Percentiles rank a stretch among this genome's conserved stretches.
These are phyloP conservation scores for Hypotaenidia okinawae DNA, from an alignment of 2,797 vertebrate genomes.

Conservation along the genomic window DNA sequence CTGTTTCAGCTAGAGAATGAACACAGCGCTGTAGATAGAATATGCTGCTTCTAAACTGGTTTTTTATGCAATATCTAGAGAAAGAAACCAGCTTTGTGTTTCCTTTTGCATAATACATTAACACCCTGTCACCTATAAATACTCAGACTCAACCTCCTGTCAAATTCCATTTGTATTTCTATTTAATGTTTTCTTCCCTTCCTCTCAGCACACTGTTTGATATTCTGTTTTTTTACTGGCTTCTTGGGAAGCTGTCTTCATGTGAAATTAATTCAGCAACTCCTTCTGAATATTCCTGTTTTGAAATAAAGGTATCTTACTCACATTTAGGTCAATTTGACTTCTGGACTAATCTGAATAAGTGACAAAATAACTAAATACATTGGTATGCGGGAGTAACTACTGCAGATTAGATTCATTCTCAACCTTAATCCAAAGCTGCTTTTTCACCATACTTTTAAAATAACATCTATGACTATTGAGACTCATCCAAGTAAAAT, in stretches of 20 bases:
- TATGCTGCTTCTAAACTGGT: background rate
- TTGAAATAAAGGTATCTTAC: background rate
- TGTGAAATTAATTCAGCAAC: background rate
- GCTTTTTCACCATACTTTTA: background rate
- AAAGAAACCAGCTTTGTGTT: constrained; percentile 4
- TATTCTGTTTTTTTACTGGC: background rate
- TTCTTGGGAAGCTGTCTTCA: background rate
- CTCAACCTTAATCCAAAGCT: background rate
- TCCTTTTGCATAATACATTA: constrained; percentile 25
- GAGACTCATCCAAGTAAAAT: background rate
- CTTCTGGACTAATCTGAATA: background rate
- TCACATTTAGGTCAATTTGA: background rate
- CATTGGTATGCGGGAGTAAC: background rate
- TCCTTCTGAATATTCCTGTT: background rate
- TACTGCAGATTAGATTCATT: background rate
- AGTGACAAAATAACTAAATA: background rate
- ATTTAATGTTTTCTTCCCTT: background rate
- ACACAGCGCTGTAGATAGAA: background rate
- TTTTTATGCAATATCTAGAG: background rate
- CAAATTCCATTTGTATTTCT: constrained; percentile 26
- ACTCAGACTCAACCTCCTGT: constrained; percentile 5
- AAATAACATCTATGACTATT: background rate
- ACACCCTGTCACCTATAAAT: constrained; percentile 25
- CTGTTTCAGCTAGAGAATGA: background rate
- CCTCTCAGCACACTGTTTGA: background rate